Conservation (phyloP, 1,140 invertebrate genomes). For the Mycetomoellerius zeteki region DNA sequence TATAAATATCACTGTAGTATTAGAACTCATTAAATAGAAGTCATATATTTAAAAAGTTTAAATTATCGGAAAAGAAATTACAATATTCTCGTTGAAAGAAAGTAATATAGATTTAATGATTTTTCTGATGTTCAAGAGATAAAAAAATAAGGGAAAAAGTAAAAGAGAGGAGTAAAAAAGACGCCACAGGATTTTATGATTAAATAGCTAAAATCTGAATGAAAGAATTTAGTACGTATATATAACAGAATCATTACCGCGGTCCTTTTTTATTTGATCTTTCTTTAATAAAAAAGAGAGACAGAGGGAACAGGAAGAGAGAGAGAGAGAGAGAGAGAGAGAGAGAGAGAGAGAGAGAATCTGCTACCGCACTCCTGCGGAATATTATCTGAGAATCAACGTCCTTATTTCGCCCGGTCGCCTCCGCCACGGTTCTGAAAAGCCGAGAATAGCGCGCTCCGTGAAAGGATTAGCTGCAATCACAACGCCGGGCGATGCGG, state of each 20-base stretch:
- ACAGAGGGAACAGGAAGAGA: neutral
- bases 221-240: neutral
- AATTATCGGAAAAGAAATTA: neutral
- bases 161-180: neutral
- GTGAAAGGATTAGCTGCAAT: conserved; percentile 50
- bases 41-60: neutral
- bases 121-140: neutral
- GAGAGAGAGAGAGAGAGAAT: neutral
- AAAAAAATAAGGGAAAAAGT: neutral
- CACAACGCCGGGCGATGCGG: conserved; percentile 39
- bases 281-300: neutral
- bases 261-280: conserved; percentile 5
- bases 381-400: conserved; percentile 35
- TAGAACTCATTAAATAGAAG: neutral
- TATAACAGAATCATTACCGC: neutral
- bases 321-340: neutral
- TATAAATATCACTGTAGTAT: neutral
- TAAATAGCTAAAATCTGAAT: conserved; percentile 6
- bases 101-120: conserved; percentile 5
- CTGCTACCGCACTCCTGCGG: neutral
- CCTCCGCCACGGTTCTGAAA: neutral
- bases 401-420: conserved; percentile 11
- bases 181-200: neutral
- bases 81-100: neutral
- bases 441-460: conserved; percentile 5